Percentiles rank a stretch among this genome's conserved stretches.
These are phyloP conservation scores for Eilema caniola DNA, from an alignment of 2,888 invertebrate species.

Conservation along the genomic window DNA sequence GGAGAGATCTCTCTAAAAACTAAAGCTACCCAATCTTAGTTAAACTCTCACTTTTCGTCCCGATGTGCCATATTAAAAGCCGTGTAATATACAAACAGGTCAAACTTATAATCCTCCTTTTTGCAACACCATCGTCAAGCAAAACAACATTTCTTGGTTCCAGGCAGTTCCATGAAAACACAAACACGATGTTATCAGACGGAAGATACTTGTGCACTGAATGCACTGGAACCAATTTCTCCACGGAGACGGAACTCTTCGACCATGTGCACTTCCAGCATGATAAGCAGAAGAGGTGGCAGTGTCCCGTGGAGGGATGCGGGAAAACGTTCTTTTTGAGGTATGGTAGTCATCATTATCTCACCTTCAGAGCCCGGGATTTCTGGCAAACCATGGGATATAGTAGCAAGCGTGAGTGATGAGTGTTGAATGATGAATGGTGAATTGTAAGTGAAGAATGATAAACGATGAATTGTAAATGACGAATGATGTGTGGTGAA, in stretches of 20 bases:
- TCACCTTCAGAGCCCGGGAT: not conserved
- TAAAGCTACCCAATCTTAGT: no score
- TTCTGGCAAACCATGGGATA: no score
- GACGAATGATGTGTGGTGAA: no score
- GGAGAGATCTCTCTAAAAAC: no score
- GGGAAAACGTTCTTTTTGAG: slow-evolving; percentile 79
- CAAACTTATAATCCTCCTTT: no score
- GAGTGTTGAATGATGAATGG: no score
- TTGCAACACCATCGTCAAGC: not conserved
- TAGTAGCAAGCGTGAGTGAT: no score
- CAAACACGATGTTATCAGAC: slow-evolving; percentile 55
- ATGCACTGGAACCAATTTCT: slow-evolving; percentile 63
- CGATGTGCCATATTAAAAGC: no score
- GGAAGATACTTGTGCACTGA: slow-evolving; percentile 68
- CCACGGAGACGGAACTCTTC: slow-evolving; percentile 79
- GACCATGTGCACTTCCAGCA: slow-evolving; percentile 84
- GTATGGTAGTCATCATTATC: slow-evolving; percentile 47
- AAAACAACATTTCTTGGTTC: not conserved
- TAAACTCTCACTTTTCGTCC: no score
- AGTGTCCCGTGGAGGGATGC: slow-evolving; percentile 75
- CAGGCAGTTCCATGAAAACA: slow-evolving; percentile 79
- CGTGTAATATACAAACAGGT: no score
- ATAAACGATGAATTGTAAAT: no score
- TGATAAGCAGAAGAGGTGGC: slow-evolving; percentile 76
- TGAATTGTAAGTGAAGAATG: no score